Evolutionary conservation across 2,888 invertebrate species (phyloP).

Genomic region (Agrotis clavis): DNA sequence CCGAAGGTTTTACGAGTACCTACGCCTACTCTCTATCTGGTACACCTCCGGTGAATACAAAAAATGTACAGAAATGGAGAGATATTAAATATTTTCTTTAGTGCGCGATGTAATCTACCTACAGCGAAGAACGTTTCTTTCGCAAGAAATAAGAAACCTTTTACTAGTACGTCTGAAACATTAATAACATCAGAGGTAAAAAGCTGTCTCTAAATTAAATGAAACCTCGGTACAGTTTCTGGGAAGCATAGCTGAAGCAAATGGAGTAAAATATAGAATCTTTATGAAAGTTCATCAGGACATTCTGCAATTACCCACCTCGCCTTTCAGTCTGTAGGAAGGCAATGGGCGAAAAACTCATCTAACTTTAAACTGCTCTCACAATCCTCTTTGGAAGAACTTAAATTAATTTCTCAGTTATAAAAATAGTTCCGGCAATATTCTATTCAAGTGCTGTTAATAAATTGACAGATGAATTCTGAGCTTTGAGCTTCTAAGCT

Average conservation of each 20-base stretch:
- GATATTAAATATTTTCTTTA: slow-evolving; percentile 58
- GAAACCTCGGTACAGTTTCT: slow-evolving; percentile 20
- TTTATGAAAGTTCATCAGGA: slow-evolving; percentile 63
- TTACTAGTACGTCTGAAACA: slow-evolving; percentile 36
- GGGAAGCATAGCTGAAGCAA: slow-evolving; percentile 34
- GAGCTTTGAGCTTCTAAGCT: slow-evolving; percentile 1
- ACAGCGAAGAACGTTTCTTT: slow-evolving; percentile 23
- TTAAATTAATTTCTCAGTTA: slow-evolving; percentile 64
- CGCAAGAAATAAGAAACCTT: slow-evolving; percentile 42
- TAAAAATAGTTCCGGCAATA: slow-evolving; percentile 41
- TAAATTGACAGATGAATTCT: slow-evolving; percentile 14
- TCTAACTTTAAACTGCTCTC: slow-evolving; percentile 62
- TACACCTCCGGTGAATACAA: slow-evolving; percentile 43
- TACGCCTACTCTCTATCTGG: slow-evolving; percentile 9
- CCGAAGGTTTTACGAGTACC: slow-evolving; percentile 9
- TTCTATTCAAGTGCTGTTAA: slow-evolving; percentile 19
- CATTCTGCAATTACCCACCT: slow-evolving; percentile 61
- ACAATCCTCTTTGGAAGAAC: slow-evolving; percentile 61
- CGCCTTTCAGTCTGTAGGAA: slow-evolving; percentile 36
- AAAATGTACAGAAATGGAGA: slow-evolving; percentile 37
- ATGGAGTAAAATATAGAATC: slow-evolving; percentile 51
- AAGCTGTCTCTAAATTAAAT: slow-evolving; percentile 45
- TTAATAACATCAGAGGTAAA: slow-evolving; percentile 42
- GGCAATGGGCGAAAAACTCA: slow-evolving; percentile 57
- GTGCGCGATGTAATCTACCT: slow-evolving; percentile 42